phyloP scores from a whole-genome alignment of 2,113 vertebrate genomes.

The Catagonus wagneri region DNA sequence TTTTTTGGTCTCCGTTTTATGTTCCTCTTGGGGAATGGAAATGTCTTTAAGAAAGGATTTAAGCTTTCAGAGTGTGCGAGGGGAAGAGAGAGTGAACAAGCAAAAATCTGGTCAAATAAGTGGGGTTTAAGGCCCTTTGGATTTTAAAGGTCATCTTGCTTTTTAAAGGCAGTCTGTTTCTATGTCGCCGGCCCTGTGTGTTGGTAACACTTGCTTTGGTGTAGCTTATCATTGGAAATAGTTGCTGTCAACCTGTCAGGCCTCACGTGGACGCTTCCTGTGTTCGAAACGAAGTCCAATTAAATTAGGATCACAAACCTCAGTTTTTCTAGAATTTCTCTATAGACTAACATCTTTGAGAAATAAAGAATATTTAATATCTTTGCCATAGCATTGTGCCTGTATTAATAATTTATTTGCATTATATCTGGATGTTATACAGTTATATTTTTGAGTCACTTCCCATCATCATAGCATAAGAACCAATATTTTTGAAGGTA shows the following conservation, averaged over 20 bases:
- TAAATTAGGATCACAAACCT: not conserved
- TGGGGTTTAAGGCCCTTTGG: not conserved
- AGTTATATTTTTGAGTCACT: not conserved
- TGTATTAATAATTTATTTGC: slow-evolving; percentile 18
- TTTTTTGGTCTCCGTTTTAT: not conserved
- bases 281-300: not conserved
- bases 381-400: not conserved
- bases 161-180: not conserved
- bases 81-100: not conserved
- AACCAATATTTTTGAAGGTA: not conserved
- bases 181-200: not conserved
- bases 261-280: not conserved
- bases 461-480: not conserved
- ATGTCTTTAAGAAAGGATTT: slow-evolving; percentile 28
- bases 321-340: not conserved
- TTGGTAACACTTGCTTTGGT: not conserved
- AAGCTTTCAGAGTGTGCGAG: not conserved
- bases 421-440: not conserved
- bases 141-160: slow-evolving; percentile 5
- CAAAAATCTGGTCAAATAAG: not conserved
- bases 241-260: not conserved
- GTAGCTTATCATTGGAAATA: not conserved
- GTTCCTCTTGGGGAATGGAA: slow-evolving; percentile 11
- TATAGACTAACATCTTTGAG: not conserved
- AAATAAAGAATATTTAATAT: not conserved